Percentiles rank a stretch among this genome's conserved stretches.
Conservation (phyloP, 1,140 invertebrate genomes). For the Dendrolimus kikuchii region DNA sequence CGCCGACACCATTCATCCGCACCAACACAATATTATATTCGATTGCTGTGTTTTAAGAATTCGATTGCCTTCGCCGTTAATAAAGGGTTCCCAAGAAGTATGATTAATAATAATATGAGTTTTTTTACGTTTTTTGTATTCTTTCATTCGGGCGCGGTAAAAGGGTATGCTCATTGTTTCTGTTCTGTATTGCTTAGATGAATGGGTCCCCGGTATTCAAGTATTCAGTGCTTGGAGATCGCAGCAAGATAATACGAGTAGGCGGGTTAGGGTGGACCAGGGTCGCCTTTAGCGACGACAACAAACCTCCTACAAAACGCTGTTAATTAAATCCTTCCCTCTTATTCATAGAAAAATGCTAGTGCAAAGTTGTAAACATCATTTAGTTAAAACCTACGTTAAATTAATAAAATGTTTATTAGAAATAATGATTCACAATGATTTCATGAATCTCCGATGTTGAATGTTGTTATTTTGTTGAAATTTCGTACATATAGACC, state of each 20-base stretch:
- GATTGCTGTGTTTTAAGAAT: constrained; percentile 68
- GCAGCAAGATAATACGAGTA: constrained; percentile 51
- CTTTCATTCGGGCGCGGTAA: constrained; percentile 48
- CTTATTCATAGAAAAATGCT: neutral
- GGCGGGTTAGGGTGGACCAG: constrained; percentile 50
- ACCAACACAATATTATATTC: constrained; percentile 42
- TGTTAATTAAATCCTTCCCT: neutral
- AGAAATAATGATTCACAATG: too few species aligned
- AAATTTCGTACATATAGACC: too few species aligned
- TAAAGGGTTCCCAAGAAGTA: constrained; percentile 69
- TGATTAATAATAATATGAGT: constrained; percentile 34
- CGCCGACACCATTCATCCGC: constrained; percentile 37
- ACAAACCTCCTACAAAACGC: constrained; percentile 56
- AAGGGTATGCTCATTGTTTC: constrained; percentile 66
- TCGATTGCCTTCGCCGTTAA: constrained; percentile 63
- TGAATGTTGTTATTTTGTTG: too few species aligned
- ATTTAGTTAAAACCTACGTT: too few species aligned
- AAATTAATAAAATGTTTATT: too few species aligned
- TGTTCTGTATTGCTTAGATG: constrained; percentile 58
- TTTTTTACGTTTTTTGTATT: constrained; percentile 57
- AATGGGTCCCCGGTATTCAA: constrained; percentile 54
- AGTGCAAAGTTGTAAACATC: too few species aligned
- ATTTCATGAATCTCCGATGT: too few species aligned
- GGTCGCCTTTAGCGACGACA: constrained; percentile 42
- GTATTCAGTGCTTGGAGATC: constrained; percentile 47